Percentiles rank a stretch among this genome's conserved stretches.
phyloP scores from a whole-genome alignment of 1,140 invertebrate genomes.

The Bradynema listronoti region DNA sequence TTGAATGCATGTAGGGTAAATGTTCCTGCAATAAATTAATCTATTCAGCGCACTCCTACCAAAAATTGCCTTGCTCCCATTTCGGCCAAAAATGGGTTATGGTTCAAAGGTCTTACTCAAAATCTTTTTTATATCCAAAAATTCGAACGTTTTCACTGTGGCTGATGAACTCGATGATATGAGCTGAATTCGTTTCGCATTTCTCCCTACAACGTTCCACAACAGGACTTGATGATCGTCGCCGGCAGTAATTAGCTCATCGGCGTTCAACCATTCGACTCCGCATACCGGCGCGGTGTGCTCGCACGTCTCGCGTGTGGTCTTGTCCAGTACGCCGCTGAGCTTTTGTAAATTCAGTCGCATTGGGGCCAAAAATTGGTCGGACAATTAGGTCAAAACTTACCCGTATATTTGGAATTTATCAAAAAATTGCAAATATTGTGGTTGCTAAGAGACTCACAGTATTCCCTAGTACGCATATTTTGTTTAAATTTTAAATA shows the following conservation, averaged over 20 bases:
- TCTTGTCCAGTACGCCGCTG: not conserved
- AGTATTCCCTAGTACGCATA: no score
- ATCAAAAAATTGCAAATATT: no score
- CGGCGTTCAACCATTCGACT: constrained; percentile 39
- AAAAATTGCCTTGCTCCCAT: no score
- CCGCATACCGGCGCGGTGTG: constrained; percentile 8
- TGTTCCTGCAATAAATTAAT: no score
- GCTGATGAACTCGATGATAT: constrained; percentile 14
- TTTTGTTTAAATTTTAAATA: no score
- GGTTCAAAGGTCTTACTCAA: no score
- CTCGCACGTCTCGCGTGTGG: not conserved
- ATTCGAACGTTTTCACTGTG: no score
- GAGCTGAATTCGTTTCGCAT: constrained; percentile 64
- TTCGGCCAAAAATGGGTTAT: no score
- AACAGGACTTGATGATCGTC: constrained; percentile 82
- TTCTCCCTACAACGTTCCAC: constrained; percentile 75
- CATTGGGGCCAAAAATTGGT: not conserved
- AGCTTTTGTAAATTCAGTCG: constrained; percentile 9
- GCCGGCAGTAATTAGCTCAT: constrained; percentile 67
- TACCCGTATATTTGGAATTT: no score
- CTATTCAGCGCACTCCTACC: no score
- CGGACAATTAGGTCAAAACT: not conserved
- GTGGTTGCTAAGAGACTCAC: no score
- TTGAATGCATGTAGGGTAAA: constrained; percentile 33
- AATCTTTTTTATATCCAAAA: no score